Percentiles rank a stretch among this genome's conserved stretches.
Conservation (phyloP, 2,888 invertebrate species). For the Thelaira solivaga region DNA sequence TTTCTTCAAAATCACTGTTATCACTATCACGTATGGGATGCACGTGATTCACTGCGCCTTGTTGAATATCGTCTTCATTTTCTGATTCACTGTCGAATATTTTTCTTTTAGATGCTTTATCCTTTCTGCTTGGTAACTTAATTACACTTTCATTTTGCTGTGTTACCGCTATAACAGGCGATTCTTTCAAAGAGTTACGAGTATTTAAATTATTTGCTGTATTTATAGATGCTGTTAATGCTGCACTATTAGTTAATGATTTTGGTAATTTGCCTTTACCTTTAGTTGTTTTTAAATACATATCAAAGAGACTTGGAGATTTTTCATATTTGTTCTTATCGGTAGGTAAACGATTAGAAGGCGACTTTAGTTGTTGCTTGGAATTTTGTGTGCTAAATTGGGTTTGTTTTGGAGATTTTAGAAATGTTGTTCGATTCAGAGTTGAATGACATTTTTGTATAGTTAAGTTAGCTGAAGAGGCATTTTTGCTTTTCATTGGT, state of each 20-base stretch:
- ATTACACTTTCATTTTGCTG: constrained; percentile 44
- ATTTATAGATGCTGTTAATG: constrained; percentile 41
- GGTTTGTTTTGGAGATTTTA: constrained; percentile 10
- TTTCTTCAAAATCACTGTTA: constrained; percentile 61
- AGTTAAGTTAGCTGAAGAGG: constrained; percentile 29
- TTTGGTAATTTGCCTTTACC: constrained; percentile 66
- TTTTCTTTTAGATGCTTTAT: constrained; percentile 66
- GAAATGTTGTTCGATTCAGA: not conserved
- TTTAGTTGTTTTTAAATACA: constrained; percentile 67
- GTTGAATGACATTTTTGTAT: constrained; percentile 14
- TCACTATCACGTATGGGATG: constrained; percentile 33
- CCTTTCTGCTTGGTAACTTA: constrained; percentile 29
- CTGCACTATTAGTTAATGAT: constrained; percentile 60
- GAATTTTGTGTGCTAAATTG: constrained; percentile 4
- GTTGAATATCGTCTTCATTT: constrained; percentile 37
- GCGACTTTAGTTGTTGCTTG: constrained; percentile 6
- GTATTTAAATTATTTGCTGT: not conserved
- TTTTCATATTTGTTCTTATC: constrained; percentile 47
- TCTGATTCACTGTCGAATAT: constrained; percentile 68
- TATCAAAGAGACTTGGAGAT: constrained; percentile 67
- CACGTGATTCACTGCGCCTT: constrained; percentile 11
- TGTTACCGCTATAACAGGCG: not conserved
- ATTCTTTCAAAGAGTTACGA: not conserved
- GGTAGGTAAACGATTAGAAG: constrained; percentile 16
- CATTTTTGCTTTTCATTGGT: constrained; percentile 63